Percentiles rank a stretch among this genome's conserved stretches.
Conservation (phyloP, 2,888 invertebrate species). For the Leptopilina syphax region DNA sequence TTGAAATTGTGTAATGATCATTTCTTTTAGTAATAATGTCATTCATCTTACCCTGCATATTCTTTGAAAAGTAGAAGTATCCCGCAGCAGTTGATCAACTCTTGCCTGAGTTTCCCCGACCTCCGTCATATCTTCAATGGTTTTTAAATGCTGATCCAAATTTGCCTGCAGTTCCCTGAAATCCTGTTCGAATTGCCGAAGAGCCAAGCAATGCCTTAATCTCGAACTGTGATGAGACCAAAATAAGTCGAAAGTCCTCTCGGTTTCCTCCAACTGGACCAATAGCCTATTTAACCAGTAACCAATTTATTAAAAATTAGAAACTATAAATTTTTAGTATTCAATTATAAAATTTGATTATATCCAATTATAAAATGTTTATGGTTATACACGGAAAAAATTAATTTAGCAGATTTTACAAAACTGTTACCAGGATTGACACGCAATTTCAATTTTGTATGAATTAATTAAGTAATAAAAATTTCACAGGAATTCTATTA, state of each 20-base stretch:
- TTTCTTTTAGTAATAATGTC: neutral
- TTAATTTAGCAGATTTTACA: too few species aligned
- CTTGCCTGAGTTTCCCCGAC: constrained; percentile 91
- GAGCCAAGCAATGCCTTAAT: constrained; percentile 91
- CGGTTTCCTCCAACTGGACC: constrained; percentile 95
- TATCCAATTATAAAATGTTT: too few species aligned
- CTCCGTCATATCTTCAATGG: constrained; percentile 90
- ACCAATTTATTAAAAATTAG: constrained; percentile 77
- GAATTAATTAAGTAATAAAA: too few species aligned
- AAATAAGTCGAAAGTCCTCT: constrained; percentile 94
- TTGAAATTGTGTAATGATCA: constrained; percentile 38
- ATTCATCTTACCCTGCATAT: constrained; percentile 80
- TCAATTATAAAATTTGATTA: too few species aligned
- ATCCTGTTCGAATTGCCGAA: constrained; percentile 95
- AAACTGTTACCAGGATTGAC: too few species aligned
- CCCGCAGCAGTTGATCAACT: constrained; percentile 87
- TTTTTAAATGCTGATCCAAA: constrained; percentile 88
- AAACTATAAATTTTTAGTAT: neutral
- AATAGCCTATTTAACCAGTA: constrained; percentile 89
- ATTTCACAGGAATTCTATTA: too few species aligned
- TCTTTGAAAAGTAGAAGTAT: constrained; percentile 88
- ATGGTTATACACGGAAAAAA: too few species aligned
- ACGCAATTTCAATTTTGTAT: too few species aligned
- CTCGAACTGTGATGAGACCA: constrained; percentile 95
- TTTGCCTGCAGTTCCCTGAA: constrained; percentile 92